These are phyloP conservation scores for Apamea anceps DNA, from an alignment of 2,888 invertebrate genomes.

Conservation along the genomic window DNA sequence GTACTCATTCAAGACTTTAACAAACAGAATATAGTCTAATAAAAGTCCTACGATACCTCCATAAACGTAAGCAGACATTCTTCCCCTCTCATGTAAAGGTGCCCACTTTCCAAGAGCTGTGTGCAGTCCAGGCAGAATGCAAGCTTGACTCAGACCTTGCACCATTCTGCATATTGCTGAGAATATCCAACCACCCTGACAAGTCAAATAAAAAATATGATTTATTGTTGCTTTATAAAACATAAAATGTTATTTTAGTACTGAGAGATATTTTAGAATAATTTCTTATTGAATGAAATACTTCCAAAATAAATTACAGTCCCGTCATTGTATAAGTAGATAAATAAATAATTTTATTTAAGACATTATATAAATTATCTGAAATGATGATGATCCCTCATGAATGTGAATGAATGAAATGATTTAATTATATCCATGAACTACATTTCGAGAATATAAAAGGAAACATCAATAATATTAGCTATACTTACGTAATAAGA, in stretches of 20 bases:
- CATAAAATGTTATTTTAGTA: neutral
- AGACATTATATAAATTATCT: neutral
- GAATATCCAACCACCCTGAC: constrained; percentile 89
- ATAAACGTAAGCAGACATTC: constrained; percentile 89
- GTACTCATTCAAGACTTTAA: neutral
- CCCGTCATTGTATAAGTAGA: neutral
- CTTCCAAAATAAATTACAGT: neutral
- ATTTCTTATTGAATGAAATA: neutral
- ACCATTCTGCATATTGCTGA: constrained; percentile 90
- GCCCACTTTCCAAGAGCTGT: constrained; percentile 92
- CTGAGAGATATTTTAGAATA: neutral
- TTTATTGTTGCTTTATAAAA: neutral
- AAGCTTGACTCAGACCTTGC: constrained; percentile 92
- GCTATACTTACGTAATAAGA: constrained; percentile 84
- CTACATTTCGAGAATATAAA: neutral
- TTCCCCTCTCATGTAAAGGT: constrained; percentile 91
- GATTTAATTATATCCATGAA: neutral
- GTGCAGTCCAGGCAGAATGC: constrained; percentile 91
- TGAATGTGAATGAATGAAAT: neutral
- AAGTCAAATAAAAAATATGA: neutral
- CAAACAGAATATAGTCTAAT: neutral
- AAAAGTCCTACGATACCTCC: constrained; percentile 68
- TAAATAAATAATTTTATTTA: neutral
- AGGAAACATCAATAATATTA: neutral
- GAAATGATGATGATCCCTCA: neutral